Percentiles rank a stretch among this genome's conserved stretches.
Evolutionary conservation across 2,113 vertebrate species (phyloP).

Genomic region (Alethe castanea): DNA sequence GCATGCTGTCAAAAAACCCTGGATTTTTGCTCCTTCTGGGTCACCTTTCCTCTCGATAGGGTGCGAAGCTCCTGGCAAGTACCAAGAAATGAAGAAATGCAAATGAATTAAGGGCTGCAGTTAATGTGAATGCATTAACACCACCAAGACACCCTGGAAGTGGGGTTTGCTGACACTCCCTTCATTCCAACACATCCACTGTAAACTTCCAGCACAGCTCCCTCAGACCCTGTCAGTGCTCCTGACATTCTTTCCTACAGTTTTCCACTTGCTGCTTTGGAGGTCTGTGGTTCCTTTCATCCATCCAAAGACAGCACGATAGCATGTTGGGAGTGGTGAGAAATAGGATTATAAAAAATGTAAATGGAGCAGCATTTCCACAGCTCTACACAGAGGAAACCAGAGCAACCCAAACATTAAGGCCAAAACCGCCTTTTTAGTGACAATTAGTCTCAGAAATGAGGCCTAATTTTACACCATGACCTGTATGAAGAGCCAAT

Average conservation of each 20-base stretch:
- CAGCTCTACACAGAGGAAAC: not conserved
- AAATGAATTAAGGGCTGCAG: conserved; percentile 5
- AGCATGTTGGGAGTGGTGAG: conserved; percentile 28
- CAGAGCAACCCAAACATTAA: not conserved
- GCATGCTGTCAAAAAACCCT: not conserved
- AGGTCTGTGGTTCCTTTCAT: conserved; percentile 26
- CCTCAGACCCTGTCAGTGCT: conserved; percentile 35
- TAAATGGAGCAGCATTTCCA: conserved; percentile 29
- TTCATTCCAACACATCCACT: not conserved
- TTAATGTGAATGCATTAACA: conserved; percentile 20
- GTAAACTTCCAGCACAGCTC: not conserved
- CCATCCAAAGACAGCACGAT: conserved; percentile 30
- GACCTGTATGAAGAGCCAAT: not conserved
- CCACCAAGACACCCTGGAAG: not conserved
- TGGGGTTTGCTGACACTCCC: conserved; percentile 8
- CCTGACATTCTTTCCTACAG: conserved; percentile 19
- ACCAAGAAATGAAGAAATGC: not conserved
- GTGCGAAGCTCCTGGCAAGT: not conserved
- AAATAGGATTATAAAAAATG: conserved; percentile 17
- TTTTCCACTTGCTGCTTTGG: conserved; percentile 22
- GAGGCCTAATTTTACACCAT: not conserved
- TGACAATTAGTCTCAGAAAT: not conserved
- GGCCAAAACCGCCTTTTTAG: not conserved
- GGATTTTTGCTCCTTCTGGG: not conserved
- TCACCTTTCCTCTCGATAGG: not conserved